A percentile compares a stretch with the other conserved stretches of the same genome.
These are phyloP conservation scores for Chaetodon trifasciatus DNA, from an alignment of 2,797 vertebrate species.

Conservation along the genomic window DNA sequence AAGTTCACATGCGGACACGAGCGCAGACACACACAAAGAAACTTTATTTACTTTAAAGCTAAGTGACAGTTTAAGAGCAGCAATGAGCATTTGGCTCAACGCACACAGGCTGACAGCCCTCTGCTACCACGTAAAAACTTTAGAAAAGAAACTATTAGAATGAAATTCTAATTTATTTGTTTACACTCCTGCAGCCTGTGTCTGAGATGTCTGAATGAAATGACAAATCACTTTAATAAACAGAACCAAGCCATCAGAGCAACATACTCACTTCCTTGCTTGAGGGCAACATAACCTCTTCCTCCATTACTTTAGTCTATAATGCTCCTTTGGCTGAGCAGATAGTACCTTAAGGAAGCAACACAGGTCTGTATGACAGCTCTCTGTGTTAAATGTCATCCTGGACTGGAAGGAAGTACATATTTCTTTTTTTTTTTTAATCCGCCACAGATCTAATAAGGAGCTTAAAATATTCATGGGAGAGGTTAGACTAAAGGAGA, in stretches of 20 bases:
- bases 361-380: conserved; percentile 42
- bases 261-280: conserved; percentile 55
- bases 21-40: conserved; percentile 6
- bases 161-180: conserved; percentile 49
- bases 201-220: conserved; percentile 37
- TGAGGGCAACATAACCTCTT: conserved; percentile 57
- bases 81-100: not conserved
- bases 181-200: conserved; percentile 33
- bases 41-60: not conserved
- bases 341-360: conserved; percentile 44
- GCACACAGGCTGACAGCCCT: not conserved
- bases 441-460: conserved; percentile 55
- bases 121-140: not conserved
- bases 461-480: conserved; percentile 63
- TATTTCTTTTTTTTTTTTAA: conserved; percentile 33
- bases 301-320: conserved; percentile 56
- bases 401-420: conserved; percentile 41
- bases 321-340: conserved; percentile 43
- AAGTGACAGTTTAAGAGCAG: not conserved
- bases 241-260: conserved; percentile 47
- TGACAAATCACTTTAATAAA: conserved; percentile 73
- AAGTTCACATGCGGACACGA: not conserved
- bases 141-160: not conserved
- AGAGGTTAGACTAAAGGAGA: conserved; percentile 65
- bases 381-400: conserved; percentile 49